Base-by-base conservation (phyloP, 1,140 invertebrate species). In the Drosophila kikkawai region DNA sequence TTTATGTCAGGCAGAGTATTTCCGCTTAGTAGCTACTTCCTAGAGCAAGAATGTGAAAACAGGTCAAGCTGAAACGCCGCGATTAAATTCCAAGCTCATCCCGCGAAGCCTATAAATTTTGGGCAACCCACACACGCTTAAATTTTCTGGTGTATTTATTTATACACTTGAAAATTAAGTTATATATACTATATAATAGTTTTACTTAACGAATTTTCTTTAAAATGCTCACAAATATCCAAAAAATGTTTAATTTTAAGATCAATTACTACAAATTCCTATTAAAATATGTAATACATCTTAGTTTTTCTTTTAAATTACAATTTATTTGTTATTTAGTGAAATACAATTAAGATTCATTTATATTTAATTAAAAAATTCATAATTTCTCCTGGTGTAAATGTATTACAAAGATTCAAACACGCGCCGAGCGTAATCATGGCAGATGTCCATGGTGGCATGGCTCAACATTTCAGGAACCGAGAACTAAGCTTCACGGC, bases 401-500 rank as follows among this genome's bases (percentile, higher is more conserved):
- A 69, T 42, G 45, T 63, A 29, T 36, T n/a, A 34, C 53, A 60
- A 50, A n/a, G 22, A 63, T 44, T 15, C 29, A 34, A 44, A 36
- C 53, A 73, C 51, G 55, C 53, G 44, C 51, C 11, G n/a, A 34
- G n/a, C 53, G 5, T 42, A 57, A 63, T 68, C 57, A 61, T 79
- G 57, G 47, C 75, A 58, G 57, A 69, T 78, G 64, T 77, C 75
- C 65, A 59, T 59, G 80, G 66, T 59, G 64, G 59, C 45, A 45
- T 48, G 66, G 76, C 76, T 79, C 66, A 79, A 79, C 58, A 65
- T 79, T 79, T 79, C 36, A 42, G 53, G 37, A 39, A 32, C 42
- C 47, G 51, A 69, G 22, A 73, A 73, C 77, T 73, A 84, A 77
- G 76, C 63, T 66, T 64, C 55, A 60, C 66, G 76, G 81, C 63